Evolutionary conservation across 1,140 invertebrate genomes (phyloP), one percentile per base, ranked within the genome.

Genomic region (Dryas iulia): DNA sequence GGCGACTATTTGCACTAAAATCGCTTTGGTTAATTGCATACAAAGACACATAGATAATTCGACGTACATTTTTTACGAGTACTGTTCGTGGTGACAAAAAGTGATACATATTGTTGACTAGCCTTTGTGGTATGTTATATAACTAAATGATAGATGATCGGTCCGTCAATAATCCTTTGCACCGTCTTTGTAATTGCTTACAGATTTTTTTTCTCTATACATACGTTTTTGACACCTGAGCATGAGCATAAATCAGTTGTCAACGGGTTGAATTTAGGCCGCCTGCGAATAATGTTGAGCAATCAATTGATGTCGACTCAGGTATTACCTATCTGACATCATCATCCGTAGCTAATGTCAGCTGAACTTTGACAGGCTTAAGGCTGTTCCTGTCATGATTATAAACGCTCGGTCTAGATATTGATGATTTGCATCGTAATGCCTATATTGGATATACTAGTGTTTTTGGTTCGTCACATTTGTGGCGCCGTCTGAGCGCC

Each of bases 191-290:
- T 84, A 80, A 82, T 82, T 83, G 86, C 73, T 78, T 7, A 47
- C 39, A 76, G 66, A 78, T 57, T 81, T 84, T 84, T 84, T 88
- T n/a, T n/a, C n/a, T 81, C 59, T 75, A 59, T 59, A 73, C 77
- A 72, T 74, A 59, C 58, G 72, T 71, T 83, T 79, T 85, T 89
- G 86, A 88, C 87, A 89, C 84, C 83, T 85, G 82, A 84, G 83
- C 62, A 72, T 53, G 66, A 71, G 69, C 69, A 91, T 91, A 88
- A 88, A 91, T 91, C 88, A 86, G 82, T 84, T 90, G 88, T 90
- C 87, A 86, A 81, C 77, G 78, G 78, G 69, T 76, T 67, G 79
- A 81, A 84, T 84, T 77, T 89, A 74, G 84, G 79, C 71, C 76
- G 83, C 77, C 76, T 74, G 65, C 74, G 69, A 70, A 86, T 79